A percentile compares a stretch with the other conserved stretches of the same genome.
Conservation (phyloP, 2,888 invertebrate species). For the Blera fallax region DNA sequence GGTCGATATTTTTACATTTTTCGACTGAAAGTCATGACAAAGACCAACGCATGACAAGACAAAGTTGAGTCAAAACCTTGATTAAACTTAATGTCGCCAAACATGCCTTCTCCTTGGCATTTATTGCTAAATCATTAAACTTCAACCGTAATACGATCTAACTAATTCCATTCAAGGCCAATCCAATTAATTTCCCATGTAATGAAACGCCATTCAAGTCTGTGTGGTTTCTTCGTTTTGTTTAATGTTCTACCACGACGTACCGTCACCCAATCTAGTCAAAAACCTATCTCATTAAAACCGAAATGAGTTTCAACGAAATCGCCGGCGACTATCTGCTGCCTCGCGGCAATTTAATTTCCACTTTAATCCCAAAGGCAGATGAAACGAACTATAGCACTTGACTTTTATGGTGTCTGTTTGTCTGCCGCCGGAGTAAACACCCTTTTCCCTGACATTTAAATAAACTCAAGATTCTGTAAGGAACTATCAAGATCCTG, state of each 20-base stretch:
- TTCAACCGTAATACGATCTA: neutral
- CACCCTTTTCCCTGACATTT: conserved; percentile 40
- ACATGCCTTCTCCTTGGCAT: too few relatives aligned
- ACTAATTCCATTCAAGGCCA: neutral
- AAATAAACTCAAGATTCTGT: conserved; percentile 39
- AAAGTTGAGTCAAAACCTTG: too few relatives aligned
- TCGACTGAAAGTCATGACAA: too few relatives aligned
- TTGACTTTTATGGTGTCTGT: conserved; percentile 56
- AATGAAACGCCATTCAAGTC: neutral
- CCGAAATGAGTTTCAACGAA: conserved; percentile 28
- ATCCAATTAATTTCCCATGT: conserved; percentile 1
- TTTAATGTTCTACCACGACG: conserved; percentile 21
- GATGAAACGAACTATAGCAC: conserved; percentile 26
- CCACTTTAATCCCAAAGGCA: conserved; percentile 39
- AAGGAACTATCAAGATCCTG: conserved; percentile 38
- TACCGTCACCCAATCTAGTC: conserved; percentile 7
- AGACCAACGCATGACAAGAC: too few relatives aligned
- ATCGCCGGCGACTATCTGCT: conserved; percentile 33
- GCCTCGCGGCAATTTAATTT: conserved; percentile 64
- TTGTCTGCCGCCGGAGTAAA: conserved; percentile 52
- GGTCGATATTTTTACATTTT: too few relatives aligned
- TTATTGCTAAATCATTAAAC: too few relatives aligned
- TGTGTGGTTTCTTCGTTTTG: neutral
- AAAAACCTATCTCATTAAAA: conserved; percentile 50
- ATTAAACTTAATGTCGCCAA: too few relatives aligned